Base-by-base conservation (phyloP, 2,113 vertebrate genomes). In the Acanthisitta chloris region DNA sequence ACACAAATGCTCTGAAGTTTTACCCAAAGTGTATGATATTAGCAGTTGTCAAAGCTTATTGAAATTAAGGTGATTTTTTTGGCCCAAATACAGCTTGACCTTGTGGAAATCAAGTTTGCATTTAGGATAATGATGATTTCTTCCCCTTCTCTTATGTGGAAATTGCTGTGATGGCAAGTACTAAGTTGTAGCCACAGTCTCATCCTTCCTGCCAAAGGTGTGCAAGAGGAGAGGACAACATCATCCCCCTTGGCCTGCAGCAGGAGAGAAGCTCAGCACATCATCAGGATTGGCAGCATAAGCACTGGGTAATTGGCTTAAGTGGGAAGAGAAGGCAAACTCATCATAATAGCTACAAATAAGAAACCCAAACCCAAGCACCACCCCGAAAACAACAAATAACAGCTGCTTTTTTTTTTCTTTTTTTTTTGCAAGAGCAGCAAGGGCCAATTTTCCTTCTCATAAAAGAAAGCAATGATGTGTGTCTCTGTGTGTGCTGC, bases 331-430 rank as follows among this genome's bases (percentile, higher is more conserved):
- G 94, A 95, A 96, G 62, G 94, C 90, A 95, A 95, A 96, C 96
- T 96, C 97, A 96, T 92, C 96, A 94, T 73, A 91, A 92, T 36
- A 93, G 93, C 43, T 65, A 36, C 19, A 86, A 96, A 97, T 88
- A 96, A 97, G 94, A 78, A 89, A 51, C 81, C 59, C 65, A 66
- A 73, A 90, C 14, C 72, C 58, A 94, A 62, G 72, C 83, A 34
- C 57, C 72, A 54, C 45, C 49, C 54, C 0, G 2, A 95, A 96
- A 96, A 84, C 97, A 97, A 97, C 97, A 97, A 98, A 97, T 96
- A 98, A 92, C 97, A 97, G 97, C 96, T 97, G 97, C 93, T 96
- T 95, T 93, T n/a, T n/a, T n/a, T n/a, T n/a, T n/a, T n/a, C n/a
- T n/a, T n/a, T n/a, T n/a, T n/a, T n/a, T 90, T 92, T 72, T 94